phyloP scores from a whole-genome alignment of 2,797 vertebrate genomes.

The Catamblyrhynchus diadema region DNA sequence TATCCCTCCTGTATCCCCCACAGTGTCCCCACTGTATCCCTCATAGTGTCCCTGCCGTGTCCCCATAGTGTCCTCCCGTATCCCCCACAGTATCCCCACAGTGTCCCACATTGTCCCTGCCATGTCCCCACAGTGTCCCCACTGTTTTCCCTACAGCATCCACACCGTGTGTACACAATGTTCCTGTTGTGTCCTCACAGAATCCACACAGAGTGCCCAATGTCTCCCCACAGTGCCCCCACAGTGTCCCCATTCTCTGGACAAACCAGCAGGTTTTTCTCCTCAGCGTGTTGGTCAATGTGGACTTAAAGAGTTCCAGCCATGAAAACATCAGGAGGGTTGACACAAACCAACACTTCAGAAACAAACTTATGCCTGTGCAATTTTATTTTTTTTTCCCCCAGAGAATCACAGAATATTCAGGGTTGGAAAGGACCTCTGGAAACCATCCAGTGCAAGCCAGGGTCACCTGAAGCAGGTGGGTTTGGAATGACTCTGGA shows the following conservation, averaged over 20 bases:
- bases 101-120: background rate
- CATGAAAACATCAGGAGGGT: rapidly evolving
- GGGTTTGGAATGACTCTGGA: background rate
- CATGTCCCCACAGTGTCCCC: too few species aligned
- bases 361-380: rapidly evolving
- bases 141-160: too few species aligned
- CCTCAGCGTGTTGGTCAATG: rapidly evolving
- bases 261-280: rapidly evolving
- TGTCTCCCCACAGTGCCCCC: background rate
- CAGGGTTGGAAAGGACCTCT: background rate
- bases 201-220: rapidly evolving
- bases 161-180: background rate
- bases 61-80: rapidly evolving
- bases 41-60: too few species aligned
- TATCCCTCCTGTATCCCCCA: background rate
- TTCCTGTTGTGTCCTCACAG: background rate
- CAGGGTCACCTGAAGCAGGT: background rate
- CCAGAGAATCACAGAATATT: background rate
- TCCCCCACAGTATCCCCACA: background rate
- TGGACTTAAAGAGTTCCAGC: background rate
- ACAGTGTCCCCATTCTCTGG: background rate
- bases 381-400: background rate
- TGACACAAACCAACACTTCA: background rate
- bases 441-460: background rate
- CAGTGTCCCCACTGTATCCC: too few species aligned